These are phyloP conservation scores for Cynodonichthys magdalenae DNA, from an alignment of 2,797 vertebrate genomes.

Conservation along the genomic window DNA sequence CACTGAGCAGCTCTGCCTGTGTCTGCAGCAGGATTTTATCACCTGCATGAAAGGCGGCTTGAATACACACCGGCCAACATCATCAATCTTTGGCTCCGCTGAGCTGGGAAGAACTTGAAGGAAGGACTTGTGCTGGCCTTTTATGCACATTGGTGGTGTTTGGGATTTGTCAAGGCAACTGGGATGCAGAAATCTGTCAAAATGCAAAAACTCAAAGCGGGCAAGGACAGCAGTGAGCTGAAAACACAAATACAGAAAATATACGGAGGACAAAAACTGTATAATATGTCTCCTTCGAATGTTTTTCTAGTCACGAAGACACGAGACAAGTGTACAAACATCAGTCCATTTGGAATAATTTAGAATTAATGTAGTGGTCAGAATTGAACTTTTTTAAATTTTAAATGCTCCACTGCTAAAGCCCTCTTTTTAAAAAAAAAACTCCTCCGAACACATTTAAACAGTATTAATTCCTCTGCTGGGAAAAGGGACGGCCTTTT, in stretches of 20 bases:
- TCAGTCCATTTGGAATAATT: conserved; percentile 54
- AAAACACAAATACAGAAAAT: background rate
- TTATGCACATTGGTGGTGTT: conserved; percentile 18
- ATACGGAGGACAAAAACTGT: background rate
- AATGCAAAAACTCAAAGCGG: background rate
- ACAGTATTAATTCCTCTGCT: conserved; percentile 77
- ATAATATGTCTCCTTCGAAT: background rate
- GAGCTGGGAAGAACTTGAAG: background rate
- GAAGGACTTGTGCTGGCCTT: conserved; percentile 26
- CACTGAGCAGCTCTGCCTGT: conserved; percentile 40
- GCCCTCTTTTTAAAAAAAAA: conserved; percentile 46
- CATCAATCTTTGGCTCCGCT: conserved; percentile 51
- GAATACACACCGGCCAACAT: conserved; percentile 50
- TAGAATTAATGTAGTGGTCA: conserved; percentile 62
- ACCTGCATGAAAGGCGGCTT: conserved; percentile 65
- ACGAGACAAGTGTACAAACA: conserved; percentile 56
- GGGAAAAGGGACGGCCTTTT: conserved; percentile 75
- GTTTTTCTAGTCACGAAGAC: conserved; percentile 2
- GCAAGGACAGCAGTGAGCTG: background rate
- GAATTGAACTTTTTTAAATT: conserved; percentile 54
- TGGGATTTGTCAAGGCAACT: conserved; percentile 15
- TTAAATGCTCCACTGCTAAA: conserved; percentile 54
- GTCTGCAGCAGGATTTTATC: conserved; percentile 63
- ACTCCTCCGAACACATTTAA: conserved; percentile 67
- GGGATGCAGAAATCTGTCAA: background rate